These are phyloP conservation scores for Pitta sordida DNA, from an alignment of 2,113 vertebrate species.

Conservation along the genomic window DNA sequence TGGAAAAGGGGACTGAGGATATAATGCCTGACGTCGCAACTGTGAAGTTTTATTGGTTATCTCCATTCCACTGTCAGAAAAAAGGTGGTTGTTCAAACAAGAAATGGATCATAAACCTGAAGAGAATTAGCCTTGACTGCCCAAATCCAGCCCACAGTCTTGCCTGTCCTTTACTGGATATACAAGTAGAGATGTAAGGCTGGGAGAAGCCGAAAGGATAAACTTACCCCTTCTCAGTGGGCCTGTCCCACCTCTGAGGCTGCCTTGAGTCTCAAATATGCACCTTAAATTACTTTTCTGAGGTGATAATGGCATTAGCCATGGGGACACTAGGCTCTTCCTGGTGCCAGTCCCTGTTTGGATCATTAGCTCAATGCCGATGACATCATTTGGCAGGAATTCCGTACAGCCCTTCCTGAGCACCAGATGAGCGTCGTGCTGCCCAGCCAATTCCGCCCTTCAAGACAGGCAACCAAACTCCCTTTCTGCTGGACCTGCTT, in stretches of 20 bases:
- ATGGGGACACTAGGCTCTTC: background rate
- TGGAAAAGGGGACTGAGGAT: background rate
- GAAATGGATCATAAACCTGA: background rate
- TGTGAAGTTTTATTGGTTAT: background rate
- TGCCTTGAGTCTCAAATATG: background rate
- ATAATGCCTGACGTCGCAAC: background rate
- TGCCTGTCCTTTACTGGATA: background rate
- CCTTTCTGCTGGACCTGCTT: background rate
- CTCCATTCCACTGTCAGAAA: background rate
- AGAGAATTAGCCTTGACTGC: background rate
- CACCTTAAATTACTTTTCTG: background rate
- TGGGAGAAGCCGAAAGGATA: background rate
- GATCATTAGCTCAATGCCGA: background rate
- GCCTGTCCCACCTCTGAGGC: background rate
- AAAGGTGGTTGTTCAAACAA: background rate
- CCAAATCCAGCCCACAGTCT: background rate
- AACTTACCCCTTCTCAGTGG: background rate
- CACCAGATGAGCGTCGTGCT: background rate
- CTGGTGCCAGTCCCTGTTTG: background rate
- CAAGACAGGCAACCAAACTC: background rate
- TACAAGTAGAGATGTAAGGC: background rate
- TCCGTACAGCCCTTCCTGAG: background rate
- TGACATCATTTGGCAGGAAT: constrained; percentile 33
- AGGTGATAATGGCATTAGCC: background rate
- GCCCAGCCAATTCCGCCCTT: background rate